These are phyloP conservation scores for Exaiptasia diaphana DNA, from an alignment of 64 coral and sea anemone genomes.

Conservation along the genomic window DNA sequence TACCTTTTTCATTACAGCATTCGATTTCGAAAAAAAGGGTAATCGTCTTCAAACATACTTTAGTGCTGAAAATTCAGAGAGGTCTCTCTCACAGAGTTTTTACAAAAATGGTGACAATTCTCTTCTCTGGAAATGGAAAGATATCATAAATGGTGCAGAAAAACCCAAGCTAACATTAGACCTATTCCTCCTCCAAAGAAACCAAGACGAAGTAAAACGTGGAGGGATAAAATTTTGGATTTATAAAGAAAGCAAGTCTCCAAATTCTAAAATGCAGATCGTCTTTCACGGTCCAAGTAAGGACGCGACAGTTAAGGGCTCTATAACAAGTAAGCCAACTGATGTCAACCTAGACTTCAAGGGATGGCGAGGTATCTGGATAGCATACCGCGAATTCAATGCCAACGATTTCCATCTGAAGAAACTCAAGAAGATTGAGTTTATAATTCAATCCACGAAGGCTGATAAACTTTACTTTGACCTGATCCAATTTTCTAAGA, in stretches of 20 bases:
- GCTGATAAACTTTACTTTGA: conserved; percentile 22
- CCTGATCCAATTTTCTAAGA: not conserved
- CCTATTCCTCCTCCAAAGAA: not conserved
- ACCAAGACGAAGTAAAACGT: not conserved
- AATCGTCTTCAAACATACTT: not conserved
- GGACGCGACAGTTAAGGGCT: not conserved
- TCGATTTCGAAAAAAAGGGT: not conserved
- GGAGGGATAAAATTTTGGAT: conserved; percentile 48
- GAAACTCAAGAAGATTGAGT: not conserved
- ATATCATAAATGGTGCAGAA: not conserved
- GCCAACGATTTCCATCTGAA: not conserved
- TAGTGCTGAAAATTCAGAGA: not conserved
- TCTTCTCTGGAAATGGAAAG: not conserved
- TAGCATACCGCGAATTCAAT: conserved; percentile 10
- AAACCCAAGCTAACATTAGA: not conserved
- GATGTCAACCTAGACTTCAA: conserved; percentile 1
- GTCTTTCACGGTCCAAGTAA: not conserved
- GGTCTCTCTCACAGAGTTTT: not conserved
- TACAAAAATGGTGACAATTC: not conserved
- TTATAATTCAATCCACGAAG: not conserved
- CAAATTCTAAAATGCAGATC: conserved; percentile 9
- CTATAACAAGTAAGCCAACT: not conserved
- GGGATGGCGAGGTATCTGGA: conserved; percentile 42
- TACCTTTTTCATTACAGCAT: not conserved
- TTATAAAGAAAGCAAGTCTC: conserved; percentile 1